phyloP scores from a whole-genome alignment of 2,113 vertebrate species.

The Hyaena hyaena region DNA sequence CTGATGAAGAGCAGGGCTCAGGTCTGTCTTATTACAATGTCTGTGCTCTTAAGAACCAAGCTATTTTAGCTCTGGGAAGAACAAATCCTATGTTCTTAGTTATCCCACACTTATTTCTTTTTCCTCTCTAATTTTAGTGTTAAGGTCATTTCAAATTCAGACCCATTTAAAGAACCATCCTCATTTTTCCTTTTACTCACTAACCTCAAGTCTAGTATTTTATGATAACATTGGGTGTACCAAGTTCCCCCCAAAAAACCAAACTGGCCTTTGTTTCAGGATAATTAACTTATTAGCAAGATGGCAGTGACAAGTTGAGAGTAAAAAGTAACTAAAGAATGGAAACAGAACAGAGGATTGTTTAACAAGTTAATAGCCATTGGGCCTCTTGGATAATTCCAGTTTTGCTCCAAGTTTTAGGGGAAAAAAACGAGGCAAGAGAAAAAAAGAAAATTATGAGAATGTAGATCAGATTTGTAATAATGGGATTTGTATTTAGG shows the following conservation, averaged over 20 bases:
- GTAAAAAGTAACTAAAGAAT: constrained; percentile 12
- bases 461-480: neutral
- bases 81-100: neutral
- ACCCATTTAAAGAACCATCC: neutral
- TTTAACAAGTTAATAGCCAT: neutral
- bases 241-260: neutral
- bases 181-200: neutral
- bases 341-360: neutral
- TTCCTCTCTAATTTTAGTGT: constrained; percentile 27
- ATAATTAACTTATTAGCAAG: constrained; percentile 55
- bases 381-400: neutral
- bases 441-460: neutral
- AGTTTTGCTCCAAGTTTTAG: constrained; percentile 16
- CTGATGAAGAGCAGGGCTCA: neutral
- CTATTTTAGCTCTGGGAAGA: neutral
- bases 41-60: neutral
- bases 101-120: neutral
- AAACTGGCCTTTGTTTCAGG: constrained; percentile 49
- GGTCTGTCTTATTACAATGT: neutral
- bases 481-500: neutral
- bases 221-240: neutral
- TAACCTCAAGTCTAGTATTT: neutral
- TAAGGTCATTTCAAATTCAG: constrained; percentile 15
- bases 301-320: neutral
- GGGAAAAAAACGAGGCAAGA: neutral